Conservation (phyloP, 2,888 invertebrate genomes). For the Atrina japonica region DNA sequence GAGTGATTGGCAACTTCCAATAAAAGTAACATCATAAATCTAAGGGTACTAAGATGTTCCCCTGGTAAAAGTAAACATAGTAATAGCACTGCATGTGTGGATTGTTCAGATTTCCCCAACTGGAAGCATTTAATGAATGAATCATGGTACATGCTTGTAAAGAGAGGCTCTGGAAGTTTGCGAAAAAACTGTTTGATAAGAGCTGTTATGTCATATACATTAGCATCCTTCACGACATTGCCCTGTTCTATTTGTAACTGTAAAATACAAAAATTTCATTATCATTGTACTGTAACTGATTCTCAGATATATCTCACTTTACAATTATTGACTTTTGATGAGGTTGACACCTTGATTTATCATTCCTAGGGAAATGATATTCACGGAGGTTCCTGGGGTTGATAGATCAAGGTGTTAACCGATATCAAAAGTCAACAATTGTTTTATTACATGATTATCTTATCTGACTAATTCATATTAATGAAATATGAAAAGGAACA, state of each 20-base stretch:
- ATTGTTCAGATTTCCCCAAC: slow-evolving; percentile 70
- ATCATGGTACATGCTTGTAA: slow-evolving; percentile 88
- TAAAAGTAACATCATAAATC: slow-evolving; percentile 85
- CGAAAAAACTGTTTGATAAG: slow-evolving; percentile 92
- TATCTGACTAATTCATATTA: too few relatives aligned
- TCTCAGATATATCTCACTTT: too few relatives aligned
- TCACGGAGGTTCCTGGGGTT: too few relatives aligned
- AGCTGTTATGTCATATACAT: slow-evolving; percentile 92
- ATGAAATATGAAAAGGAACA: too few relatives aligned
- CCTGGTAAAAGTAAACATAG: slow-evolving; percentile 88
- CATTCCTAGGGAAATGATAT: too few relatives aligned
- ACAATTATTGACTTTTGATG: too few relatives aligned
- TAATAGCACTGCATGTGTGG: slow-evolving; percentile 85
- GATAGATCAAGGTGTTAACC: too few relatives aligned
- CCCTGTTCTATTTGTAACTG: slow-evolving; percentile 88
- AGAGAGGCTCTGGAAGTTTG: slow-evolving; percentile 91
- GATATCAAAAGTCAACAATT: too few relatives aligned
- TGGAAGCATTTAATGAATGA: slow-evolving; percentile 84
- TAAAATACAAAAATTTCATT: slow-evolving; percentile 63
- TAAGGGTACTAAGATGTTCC: slow-evolving; percentile 89
- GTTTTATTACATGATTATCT: too few relatives aligned
- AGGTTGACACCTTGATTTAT: too few relatives aligned
- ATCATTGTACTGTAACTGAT: not conserved
- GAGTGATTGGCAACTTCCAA: slow-evolving; percentile 87
- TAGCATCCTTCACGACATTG: slow-evolving; percentile 85